These are phyloP conservation scores for Ormyrus nitidulus DNA, from an alignment of 2,888 invertebrate genomes.

Conservation along the genomic window DNA sequence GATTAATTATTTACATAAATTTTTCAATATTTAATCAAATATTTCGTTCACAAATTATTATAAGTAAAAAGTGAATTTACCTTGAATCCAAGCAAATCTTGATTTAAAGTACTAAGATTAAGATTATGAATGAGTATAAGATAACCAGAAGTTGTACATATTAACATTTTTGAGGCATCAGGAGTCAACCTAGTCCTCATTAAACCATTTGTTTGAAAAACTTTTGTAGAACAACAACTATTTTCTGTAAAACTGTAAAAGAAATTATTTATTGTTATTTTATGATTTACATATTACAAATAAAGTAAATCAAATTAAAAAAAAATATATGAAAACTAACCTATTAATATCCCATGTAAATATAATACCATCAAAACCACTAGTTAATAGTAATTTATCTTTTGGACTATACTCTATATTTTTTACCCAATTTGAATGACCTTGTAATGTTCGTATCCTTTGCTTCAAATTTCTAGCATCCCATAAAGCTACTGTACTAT, in stretches of 20 bases:
- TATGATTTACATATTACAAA: background rate
- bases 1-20: background rate
- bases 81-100: slow-evolving; percentile 90
- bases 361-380: slow-evolving; percentile 94
- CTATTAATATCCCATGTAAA: slow-evolving; percentile 96
- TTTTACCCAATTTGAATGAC: slow-evolving; percentile 96
- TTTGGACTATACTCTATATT: slow-evolving; percentile 94
- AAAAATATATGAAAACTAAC: slow-evolving; percentile 69
- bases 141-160: slow-evolving; percentile 93
- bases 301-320: background rate
- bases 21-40: background rate
- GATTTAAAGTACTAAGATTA: slow-evolving; percentile 85
- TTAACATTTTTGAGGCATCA: slow-evolving; percentile 90
- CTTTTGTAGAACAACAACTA: slow-evolving; percentile 86
- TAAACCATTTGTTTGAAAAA: slow-evolving; percentile 89
- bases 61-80: slow-evolving; percentile 74
- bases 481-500: slow-evolving; percentile 94
- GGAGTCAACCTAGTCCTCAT: slow-evolving; percentile 93
- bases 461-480: slow-evolving; percentile 90
- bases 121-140: slow-evolving; percentile 93
- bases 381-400: slow-evolving; percentile 90
- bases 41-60: background rate
- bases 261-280: background rate
- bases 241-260: slow-evolving; percentile 81
- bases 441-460: slow-evolving; percentile 85